Conservation (phyloP, 2,113 vertebrate species). For the Zapus hudsonius region DNA sequence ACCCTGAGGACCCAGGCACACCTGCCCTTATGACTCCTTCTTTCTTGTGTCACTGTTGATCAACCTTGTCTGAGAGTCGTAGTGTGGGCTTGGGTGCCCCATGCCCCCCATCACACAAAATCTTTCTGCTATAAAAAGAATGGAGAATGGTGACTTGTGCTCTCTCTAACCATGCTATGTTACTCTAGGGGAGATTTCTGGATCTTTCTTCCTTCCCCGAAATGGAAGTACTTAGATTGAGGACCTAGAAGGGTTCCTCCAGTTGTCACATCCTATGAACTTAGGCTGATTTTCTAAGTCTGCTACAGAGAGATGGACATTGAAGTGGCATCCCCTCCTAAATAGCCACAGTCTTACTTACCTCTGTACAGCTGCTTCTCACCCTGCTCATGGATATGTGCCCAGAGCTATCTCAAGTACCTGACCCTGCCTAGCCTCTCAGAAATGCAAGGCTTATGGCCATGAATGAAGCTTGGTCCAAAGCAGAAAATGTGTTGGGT, state of each 20-base stretch:
- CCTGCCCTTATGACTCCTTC: neutral
- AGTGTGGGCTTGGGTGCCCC: neutral
- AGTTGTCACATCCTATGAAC: neutral
- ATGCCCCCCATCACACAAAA: neutral
- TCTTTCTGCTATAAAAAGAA: neutral
- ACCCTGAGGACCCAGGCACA: neutral
- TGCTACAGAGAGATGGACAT: neutral
- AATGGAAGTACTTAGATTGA: neutral
- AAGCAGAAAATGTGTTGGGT: neutral
- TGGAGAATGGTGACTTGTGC: neutral
- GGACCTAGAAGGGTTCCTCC: neutral
- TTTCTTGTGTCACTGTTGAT: neutral
- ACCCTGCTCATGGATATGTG: rapidly evolving
- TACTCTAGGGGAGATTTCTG: neutral
- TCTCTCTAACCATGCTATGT: no score
- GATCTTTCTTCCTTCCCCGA: neutral
- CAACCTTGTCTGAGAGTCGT: neutral
- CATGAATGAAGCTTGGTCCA: neutral
- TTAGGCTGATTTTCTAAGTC: slow-evolving; percentile 10
- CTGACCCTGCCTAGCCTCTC: neutral
- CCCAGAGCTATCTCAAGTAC: neutral
- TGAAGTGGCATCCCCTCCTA: neutral
- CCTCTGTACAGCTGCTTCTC: neutral
- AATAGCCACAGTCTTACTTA: neutral
- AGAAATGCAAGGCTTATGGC: neutral